Percentiles rank a stretch among this genome's conserved stretches.
phyloP scores from a whole-genome alignment of 2,113 vertebrate species.

The Aptenodytes patagonicus region DNA sequence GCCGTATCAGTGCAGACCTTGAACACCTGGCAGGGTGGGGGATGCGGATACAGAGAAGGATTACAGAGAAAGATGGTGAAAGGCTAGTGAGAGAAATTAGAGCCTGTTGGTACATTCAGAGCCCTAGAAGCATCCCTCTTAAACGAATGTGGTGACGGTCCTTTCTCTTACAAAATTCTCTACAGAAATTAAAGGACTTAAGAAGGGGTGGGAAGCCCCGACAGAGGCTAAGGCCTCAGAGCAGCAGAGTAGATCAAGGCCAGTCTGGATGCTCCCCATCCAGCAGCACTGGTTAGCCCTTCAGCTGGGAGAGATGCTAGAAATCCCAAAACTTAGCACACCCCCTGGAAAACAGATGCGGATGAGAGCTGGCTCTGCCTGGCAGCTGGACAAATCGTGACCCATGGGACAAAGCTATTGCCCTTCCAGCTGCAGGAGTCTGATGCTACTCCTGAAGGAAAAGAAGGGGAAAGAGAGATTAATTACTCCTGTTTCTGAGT shows the following conservation, averaged over 20 bases:
- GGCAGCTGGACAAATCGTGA: neutral
- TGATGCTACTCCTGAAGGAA: neutral
- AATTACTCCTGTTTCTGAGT: neutral
- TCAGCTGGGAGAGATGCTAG: neutral
- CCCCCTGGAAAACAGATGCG: neutral
- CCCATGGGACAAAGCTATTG: accelerated
- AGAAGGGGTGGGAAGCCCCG: neutral
- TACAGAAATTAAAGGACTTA: neutral
- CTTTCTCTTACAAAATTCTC: neutral
- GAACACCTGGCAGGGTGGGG: neutral
- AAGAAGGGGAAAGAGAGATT: neutral
- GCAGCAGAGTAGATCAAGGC: neutral
- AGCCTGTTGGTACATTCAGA: neutral
- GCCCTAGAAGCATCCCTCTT: neutral
- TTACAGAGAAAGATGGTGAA: neutral
- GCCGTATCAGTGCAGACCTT: neutral
- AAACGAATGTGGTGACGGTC: neutral
- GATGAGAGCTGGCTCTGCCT: neutral
- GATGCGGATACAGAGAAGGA: neutral
- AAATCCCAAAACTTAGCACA: neutral
- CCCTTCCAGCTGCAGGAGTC: neutral
- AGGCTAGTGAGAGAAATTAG: neutral
- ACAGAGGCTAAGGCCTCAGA: neutral
- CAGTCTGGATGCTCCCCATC: neutral
- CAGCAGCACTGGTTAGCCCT: neutral